A percentile compares a stretch with the other conserved stretches of the same genome.
These are phyloP conservation scores for Pyxicephalus adspersus DNA, from an alignment of 2,113 vertebrate genomes.

Conservation along the genomic window DNA sequence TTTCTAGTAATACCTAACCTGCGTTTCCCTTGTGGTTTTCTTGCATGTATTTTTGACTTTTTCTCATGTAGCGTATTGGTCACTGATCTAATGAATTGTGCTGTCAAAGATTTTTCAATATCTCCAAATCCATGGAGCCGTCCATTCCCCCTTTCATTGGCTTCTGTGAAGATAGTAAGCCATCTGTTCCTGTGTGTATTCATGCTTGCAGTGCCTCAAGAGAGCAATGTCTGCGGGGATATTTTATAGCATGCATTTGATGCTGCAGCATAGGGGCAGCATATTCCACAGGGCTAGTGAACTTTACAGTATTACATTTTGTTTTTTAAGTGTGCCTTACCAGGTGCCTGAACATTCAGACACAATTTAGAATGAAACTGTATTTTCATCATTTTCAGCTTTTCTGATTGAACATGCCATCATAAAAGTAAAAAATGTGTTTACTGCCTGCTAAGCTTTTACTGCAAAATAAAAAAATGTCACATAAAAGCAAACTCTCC, in stretches of 20 bases:
- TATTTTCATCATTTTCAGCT: slow-evolving; percentile 24
- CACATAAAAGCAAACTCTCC: slow-evolving; percentile 1
- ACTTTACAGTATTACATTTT: slow-evolving; percentile 9
- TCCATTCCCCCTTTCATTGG: not conserved
- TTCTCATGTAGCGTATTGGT: not conserved
- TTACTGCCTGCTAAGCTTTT: slow-evolving; percentile 2
- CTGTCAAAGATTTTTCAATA: slow-evolving; percentile 1
- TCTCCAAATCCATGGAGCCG: not conserved
- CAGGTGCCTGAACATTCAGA: slow-evolving; percentile 40
- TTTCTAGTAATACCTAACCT: no score
- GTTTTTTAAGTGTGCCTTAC: not conserved
- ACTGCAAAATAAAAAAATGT: not conserved
- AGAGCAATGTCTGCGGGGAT: slow-evolving; percentile 42
- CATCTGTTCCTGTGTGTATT: slow-evolving; percentile 47
- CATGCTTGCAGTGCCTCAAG: slow-evolving; percentile 23
- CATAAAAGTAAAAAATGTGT: not conserved
- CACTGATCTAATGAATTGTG: not conserved
- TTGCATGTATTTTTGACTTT: no score
- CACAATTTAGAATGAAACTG: slow-evolving; percentile 18
- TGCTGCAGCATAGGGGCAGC: slow-evolving; percentile 40
- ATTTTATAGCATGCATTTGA: slow-evolving; percentile 46
- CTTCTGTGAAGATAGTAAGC: slow-evolving; percentile 9
- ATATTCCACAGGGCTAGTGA: slow-evolving; percentile 3
- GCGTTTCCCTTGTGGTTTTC: no score
- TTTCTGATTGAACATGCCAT: slow-evolving; percentile 35